Percentiles rank a stretch among this genome's conserved stretches.
phyloP scores from a whole-genome alignment of 1,140 invertebrate genomes.

The Caenorhabditis latens region DNA sequence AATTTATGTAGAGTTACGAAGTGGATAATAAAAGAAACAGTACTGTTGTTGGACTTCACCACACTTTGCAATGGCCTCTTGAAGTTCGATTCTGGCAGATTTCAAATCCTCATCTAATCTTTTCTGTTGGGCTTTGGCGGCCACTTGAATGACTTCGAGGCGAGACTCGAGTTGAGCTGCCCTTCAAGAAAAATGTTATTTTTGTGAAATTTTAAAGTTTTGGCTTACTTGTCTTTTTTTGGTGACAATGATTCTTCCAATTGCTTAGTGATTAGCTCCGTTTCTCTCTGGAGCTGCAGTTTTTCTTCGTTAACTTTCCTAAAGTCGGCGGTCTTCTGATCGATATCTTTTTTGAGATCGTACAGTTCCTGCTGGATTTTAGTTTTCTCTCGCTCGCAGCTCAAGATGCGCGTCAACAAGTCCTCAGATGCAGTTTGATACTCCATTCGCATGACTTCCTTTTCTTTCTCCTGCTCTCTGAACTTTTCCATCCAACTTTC shows the following conservation, averaged over 20 bases:
- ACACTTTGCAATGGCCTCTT: no score
- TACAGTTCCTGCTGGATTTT: not conserved
- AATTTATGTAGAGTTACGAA: not conserved
- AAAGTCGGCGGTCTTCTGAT: not conserved
- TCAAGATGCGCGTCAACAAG: not conserved
- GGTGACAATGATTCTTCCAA: not conserved
- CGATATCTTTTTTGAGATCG: not conserved
- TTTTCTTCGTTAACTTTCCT: not conserved
- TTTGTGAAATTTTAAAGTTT: not conserved
- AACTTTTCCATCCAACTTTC: no score
- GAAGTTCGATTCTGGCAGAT: not conserved
- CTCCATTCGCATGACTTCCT: not conserved
- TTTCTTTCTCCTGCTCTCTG: no score
- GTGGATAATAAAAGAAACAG: no score
- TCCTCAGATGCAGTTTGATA: not conserved
- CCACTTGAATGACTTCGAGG: not conserved
- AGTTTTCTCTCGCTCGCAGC: not conserved
- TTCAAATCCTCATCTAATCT: not conserved
- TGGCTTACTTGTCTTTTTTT: not conserved
- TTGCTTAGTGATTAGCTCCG: not conserved
- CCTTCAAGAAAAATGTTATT: not conserved
- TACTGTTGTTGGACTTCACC: not conserved
- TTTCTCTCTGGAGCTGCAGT: not conserved
- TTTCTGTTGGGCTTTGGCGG: conserved; percentile 8
- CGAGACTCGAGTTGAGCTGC: not conserved